Conservation (phyloP, 2,888 invertebrate species). For the Macroteleia sp. region DNA sequence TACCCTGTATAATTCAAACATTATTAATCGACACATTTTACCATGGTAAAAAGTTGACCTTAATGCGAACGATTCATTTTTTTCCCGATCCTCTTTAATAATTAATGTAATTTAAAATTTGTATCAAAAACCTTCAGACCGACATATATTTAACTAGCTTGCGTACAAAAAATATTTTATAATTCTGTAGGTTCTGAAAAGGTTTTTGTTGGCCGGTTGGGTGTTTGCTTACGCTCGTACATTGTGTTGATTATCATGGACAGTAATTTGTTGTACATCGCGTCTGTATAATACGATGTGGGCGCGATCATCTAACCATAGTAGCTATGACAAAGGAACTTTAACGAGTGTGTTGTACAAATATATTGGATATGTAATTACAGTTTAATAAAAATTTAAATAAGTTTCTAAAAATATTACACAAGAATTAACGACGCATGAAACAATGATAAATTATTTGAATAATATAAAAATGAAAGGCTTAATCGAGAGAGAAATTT, state of each 20-base stretch:
- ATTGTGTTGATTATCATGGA: slow-evolving; percentile 29
- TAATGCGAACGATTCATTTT: no score
- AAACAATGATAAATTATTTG: slow-evolving; percentile 1
- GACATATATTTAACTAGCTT: background rate
- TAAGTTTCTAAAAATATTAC: background rate
- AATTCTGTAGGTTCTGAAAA: background rate
- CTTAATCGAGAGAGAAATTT: background rate
- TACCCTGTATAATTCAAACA: no score
- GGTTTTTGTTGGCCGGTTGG: background rate
- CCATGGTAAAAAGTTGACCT: no score
- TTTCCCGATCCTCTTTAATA: no score
- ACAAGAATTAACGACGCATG: background rate
- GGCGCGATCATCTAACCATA: slow-evolving; percentile 14
- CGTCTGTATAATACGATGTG: slow-evolving; percentile 4
- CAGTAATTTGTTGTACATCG: slow-evolving; percentile 33
- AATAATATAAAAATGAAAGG: background rate
- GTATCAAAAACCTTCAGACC: no score
- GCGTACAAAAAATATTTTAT: background rate
- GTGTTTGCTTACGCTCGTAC: slow-evolving; percentile 11
- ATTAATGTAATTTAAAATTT: no score
- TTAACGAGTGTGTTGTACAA: slow-evolving; percentile 8
- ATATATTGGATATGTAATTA: slow-evolving; percentile 9
- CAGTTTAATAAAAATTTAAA: slow-evolving; percentile 6
- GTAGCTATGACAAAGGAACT: slow-evolving; percentile 29
- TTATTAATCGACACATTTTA: no score